These are phyloP conservation scores for Arrhamphus sclerolepis DNA, from an alignment of 2,797 vertebrate species.

Conservation along the genomic window DNA sequence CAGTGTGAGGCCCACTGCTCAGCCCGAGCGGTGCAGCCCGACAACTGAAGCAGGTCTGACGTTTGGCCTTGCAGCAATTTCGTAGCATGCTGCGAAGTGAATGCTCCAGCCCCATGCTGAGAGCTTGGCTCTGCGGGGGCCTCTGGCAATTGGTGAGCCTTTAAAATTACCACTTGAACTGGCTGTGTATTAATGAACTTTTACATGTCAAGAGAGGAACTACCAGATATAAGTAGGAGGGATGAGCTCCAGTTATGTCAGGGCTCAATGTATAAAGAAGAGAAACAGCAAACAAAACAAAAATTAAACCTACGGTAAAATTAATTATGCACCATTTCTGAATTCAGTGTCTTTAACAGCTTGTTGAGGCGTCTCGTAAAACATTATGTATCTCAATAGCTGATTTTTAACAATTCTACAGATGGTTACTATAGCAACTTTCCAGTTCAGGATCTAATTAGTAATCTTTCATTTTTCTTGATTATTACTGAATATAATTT, in stretches of 20 bases:
- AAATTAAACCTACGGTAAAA: too few species aligned
- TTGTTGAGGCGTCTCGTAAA: too few species aligned
- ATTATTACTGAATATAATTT: constrained; percentile 4
- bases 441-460: constrained; percentile 15
- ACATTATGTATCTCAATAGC: too few species aligned
- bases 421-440: too few species aligned
- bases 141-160: constrained; percentile 13
- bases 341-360: too few species aligned
- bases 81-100: constrained; percentile 45
- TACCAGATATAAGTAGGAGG: neutral
- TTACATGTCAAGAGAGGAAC: neutral
- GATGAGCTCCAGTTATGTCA: neutral
- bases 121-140: constrained; percentile 42
- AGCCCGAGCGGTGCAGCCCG: constrained; percentile 16
- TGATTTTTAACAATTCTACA: too few species aligned
- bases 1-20: constrained; percentile 44
- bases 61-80: constrained; percentile 44
- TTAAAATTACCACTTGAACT: constrained; percentile 22
- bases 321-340: too few species aligned
- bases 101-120: constrained; percentile 36
- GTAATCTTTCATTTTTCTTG: neutral
- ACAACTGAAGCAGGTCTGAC: constrained; percentile 43
- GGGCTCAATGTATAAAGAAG: neutral
- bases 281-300: neutral
- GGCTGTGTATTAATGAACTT: constrained; percentile 1